Evolutionary conservation across 1,140 invertebrate species (phyloP).

Genomic region (Caerostris darwini): DNA sequence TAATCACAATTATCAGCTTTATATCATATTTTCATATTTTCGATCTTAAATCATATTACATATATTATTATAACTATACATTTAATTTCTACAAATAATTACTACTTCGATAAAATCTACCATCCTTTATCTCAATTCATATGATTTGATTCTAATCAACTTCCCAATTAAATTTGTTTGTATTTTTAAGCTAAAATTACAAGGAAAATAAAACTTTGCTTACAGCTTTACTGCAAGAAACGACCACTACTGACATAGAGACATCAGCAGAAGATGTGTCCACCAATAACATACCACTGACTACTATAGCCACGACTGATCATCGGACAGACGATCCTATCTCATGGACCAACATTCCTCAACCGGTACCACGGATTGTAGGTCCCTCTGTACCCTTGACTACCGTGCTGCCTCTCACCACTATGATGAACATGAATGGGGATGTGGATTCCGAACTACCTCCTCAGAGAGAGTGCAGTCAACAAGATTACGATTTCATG

Average conservation of each 20-base stretch:
- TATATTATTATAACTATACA: too few species aligned
- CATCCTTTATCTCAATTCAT: background rate
- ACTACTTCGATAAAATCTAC: too few species aligned
- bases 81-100: too few species aligned
- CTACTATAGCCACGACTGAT: constrained; percentile 16
- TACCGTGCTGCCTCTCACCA: constrained; percentile 21
- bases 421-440: background rate
- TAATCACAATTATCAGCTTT: too few species aligned
- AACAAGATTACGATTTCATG: constrained; percentile 80
- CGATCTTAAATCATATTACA: too few species aligned
- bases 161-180: background rate
- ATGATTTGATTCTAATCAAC: background rate
- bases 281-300: background rate
- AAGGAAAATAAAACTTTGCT: background rate
- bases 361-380: background rate
- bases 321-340: background rate
- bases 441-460: constrained; percentile 12
- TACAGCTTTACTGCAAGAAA: constrained; percentile 17
- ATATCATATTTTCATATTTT: too few species aligned
- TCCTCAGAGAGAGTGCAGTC: constrained; percentile 77
- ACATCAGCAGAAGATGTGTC: constrained; percentile 21
- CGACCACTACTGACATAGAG: constrained; percentile 29
- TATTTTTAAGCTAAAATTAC: background rate
- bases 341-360: constrained; percentile 61
- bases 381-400: background rate